These are phyloP conservation scores for Arrhopalites spinosus DNA, from an alignment of 2,888 invertebrate genomes.

Conservation along the genomic window DNA sequence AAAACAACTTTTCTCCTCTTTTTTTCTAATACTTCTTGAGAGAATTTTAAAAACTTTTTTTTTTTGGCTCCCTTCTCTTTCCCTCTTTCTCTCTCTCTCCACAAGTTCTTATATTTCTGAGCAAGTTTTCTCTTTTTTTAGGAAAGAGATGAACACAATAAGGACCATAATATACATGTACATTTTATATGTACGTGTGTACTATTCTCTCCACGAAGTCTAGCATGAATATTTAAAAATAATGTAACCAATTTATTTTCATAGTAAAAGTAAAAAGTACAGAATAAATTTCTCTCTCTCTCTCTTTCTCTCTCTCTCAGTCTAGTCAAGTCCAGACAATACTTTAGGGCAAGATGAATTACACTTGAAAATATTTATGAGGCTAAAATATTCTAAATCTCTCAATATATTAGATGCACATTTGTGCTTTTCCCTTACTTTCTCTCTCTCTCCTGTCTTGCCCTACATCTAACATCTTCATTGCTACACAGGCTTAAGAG, in stretches of 20 bases:
- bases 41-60: conserved; percentile 3
- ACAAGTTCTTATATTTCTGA: not conserved
- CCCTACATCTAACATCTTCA: not conserved
- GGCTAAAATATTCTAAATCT: not conserved
- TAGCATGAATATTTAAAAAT: conserved; percentile 6
- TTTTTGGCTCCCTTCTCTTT: not conserved
- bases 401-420: not conserved
- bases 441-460: not conserved
- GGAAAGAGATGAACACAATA: no score
- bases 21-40: not conserved
- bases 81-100: not conserved
- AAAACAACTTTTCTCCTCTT: not conserved
- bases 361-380: conserved; percentile 1
- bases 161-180: no score
- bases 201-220: no score
- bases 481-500: not conserved
- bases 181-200: no score
- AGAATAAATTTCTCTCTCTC: conserved; percentile 9
- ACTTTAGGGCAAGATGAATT: conserved; percentile 3
- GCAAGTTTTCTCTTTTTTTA: not conserved
- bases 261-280: not conserved
- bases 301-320: no score
- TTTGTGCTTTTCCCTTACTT: not conserved
- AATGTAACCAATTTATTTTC: conserved; percentile 13
- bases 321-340: conserved; percentile 1